Conservation (phyloP, 2,888 invertebrate species). For the Petrolisthes cinctipes region DNA sequence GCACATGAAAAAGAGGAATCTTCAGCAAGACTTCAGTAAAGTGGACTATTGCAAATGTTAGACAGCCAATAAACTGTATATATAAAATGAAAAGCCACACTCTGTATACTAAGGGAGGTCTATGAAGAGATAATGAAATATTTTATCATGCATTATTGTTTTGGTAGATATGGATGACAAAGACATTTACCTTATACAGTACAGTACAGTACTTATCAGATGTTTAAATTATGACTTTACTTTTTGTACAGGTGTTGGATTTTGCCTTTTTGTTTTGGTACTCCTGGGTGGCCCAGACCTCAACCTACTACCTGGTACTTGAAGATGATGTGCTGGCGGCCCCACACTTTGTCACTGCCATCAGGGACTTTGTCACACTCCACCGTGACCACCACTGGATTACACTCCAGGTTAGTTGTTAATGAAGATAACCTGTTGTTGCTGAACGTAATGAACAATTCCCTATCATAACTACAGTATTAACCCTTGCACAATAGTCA, state of each 20-base stretch:
- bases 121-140: too few relatives aligned
- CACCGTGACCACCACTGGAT: conserved; percentile 67
- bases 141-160: too few relatives aligned
- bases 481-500: too few relatives aligned
- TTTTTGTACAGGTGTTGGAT: conserved; percentile 68
- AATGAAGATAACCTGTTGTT: too few relatives aligned
- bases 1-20: too few relatives aligned
- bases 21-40: too few relatives aligned
- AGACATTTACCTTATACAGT: background rate
- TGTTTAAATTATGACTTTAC: background rate
- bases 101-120: too few relatives aligned
- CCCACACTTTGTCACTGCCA: conserved; percentile 68
- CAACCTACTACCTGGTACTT: conserved; percentile 69
- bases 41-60: too few relatives aligned
- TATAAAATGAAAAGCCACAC: too few relatives aligned
- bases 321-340: conserved; percentile 70
- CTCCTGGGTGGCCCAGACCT: conserved; percentile 66
- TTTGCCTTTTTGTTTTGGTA: conserved; percentile 70
- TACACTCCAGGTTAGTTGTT: conserved; percentile 67
- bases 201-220: background rate
- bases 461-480: too few relatives aligned
- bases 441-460: too few relatives aligned
- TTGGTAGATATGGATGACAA: background rate
- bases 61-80: too few relatives aligned
- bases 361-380: conserved; percentile 67